phyloP scores from a whole-genome alignment of 1,140 invertebrate species.

The Spodoptera frugiperda region DNA sequence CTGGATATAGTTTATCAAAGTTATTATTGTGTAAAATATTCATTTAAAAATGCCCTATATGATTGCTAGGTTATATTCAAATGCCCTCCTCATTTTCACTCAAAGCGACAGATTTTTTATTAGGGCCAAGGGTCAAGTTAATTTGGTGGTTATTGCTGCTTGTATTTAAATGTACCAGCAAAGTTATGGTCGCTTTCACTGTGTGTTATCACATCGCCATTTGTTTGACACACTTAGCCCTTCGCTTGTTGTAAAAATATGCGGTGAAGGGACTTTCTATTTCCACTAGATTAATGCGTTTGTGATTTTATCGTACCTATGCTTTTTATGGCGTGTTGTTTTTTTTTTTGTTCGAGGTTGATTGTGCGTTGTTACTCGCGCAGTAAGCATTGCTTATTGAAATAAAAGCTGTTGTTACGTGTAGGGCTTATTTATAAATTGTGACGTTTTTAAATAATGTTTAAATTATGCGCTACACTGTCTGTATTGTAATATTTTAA shows the following conservation, averaged over 20 bases:
- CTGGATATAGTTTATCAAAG: too few species aligned
- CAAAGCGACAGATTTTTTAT: too few species aligned
- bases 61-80: too few species aligned
- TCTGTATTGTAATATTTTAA: too few species aligned
- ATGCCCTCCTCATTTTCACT: too few species aligned
- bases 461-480: too few species aligned
- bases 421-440: background rate
- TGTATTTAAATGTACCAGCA: slow-evolving; percentile 11
- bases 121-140: too few species aligned
- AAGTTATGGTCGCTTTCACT: slow-evolving; percentile 35
- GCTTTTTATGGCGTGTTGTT: background rate
- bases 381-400: background rate
- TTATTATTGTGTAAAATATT: too few species aligned
- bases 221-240: slow-evolving; percentile 45
- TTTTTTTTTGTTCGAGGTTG: background rate
- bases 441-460: background rate
- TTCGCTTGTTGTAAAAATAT: slow-evolving; percentile 21
- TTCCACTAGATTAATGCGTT: slow-evolving; percentile 7
- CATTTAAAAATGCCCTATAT: too few species aligned
- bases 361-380: background rate
- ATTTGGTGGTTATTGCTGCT: too few species aligned
- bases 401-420: background rate
- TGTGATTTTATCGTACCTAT: background rate
- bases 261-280: slow-evolving; percentile 35
- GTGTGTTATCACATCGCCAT: slow-evolving; percentile 8